Conservation (phyloP, 2,113 vertebrate species). For the Poeciliopsis turrubarensis region DNA sequence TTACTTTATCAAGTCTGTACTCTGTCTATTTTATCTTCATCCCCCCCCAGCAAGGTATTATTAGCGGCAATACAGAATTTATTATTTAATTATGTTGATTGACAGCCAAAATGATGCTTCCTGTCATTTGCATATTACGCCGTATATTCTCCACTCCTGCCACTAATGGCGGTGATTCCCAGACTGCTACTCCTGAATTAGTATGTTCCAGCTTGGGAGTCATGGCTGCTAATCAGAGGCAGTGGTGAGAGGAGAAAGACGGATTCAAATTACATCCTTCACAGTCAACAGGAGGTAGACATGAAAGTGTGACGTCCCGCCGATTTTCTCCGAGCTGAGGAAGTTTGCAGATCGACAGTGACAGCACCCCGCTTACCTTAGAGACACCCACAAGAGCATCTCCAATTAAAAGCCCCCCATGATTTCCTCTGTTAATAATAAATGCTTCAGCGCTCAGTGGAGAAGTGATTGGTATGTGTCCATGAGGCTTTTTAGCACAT, state of each 20-base stretch:
- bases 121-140: slow-evolving; percentile 72
- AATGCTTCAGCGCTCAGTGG: slow-evolving; percentile 65
- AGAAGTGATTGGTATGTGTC: slow-evolving; percentile 58
- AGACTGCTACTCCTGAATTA: slow-evolving; percentile 75
- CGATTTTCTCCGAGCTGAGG: slow-evolving; percentile 66
- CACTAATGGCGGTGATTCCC: slow-evolving; percentile 75
- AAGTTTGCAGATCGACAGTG: slow-evolving; percentile 76
- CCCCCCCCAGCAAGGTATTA: slow-evolving; percentile 58
- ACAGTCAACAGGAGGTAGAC: slow-evolving; percentile 78
- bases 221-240: slow-evolving; percentile 74
- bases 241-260: slow-evolving; percentile 65
- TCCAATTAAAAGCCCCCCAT: slow-evolving; percentile 79
- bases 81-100: slow-evolving; percentile 71
- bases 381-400: slow-evolving; percentile 69
- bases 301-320: slow-evolving; percentile 77
- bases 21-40: slow-evolving; percentile 25
- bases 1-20: slow-evolving; percentile 50
- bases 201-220: slow-evolving; percentile 73
- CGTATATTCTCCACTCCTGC: slow-evolving; percentile 59
- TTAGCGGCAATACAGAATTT: slow-evolving; percentile 61
- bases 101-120: slow-evolving; percentile 69
- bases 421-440: slow-evolving; percentile 82
- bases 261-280: slow-evolving; percentile 81
- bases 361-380: slow-evolving; percentile 76
- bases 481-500: slow-evolving; percentile 41